Conservation (phyloP, 2,888 invertebrate genomes). For the Drosophila aldrichi region DNA sequence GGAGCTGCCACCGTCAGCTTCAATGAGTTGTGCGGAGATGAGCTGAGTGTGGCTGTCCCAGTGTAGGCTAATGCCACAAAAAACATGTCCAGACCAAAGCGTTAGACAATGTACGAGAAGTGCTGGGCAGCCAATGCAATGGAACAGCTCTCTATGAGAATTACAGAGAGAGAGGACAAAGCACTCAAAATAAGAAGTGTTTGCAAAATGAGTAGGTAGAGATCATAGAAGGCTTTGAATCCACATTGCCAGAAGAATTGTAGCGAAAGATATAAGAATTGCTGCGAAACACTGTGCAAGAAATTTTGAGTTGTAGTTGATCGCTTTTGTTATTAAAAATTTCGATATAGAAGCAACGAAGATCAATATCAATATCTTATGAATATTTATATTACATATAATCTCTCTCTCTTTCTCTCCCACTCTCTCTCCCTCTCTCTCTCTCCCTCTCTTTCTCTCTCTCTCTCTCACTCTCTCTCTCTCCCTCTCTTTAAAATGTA, state of each 20-base stretch:
- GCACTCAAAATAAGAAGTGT: not conserved
- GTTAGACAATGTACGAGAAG: conserved; percentile 16
- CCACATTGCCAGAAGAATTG: not conserved
- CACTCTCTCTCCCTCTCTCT: no score
- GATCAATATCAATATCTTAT: no score
- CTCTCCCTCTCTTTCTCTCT: no score
- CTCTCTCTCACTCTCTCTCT: no score
- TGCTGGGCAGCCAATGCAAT: conserved; percentile 20
- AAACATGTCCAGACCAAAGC: conserved; percentile 4
- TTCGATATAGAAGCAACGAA: no score
- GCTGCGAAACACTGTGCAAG: not conserved
- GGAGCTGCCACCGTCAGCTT: conserved; percentile 21
- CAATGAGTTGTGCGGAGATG: conserved; percentile 14
- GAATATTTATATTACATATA: no score
- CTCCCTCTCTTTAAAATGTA: not conserved
- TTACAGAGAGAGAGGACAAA: not conserved
- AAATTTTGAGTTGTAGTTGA: not conserved
- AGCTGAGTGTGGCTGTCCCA: conserved; percentile 11
- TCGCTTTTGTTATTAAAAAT: no score
- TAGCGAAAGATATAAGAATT: not conserved
- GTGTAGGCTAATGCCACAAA: conserved; percentile 13
- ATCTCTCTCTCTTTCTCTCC: no score
- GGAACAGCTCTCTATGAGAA: conserved; percentile 9
- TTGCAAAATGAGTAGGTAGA: not conserved
- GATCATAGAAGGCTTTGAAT: no score